Base-by-base conservation (phyloP, 2,797 vertebrate species). In the Notoglanidium macrostoma region DNA sequence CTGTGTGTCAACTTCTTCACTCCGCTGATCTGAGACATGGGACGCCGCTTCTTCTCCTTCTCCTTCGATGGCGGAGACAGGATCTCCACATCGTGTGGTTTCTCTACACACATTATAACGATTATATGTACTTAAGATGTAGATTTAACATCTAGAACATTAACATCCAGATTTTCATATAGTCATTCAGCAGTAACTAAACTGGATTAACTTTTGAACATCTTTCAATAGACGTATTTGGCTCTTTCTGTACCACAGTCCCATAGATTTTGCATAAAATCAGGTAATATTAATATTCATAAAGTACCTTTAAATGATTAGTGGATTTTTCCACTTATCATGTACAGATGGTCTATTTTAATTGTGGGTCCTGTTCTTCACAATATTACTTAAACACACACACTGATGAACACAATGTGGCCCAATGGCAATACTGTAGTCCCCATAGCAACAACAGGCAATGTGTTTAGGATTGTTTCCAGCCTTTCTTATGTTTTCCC, bases 51-150 rank as follows among this genome's bases (percentile, higher is more conserved):
- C 92, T 97, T 95, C 92, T 98, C 96, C 93, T 96, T 96, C 84
- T 97, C 97, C 89, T 95, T 96, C 0, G 90, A 21, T 26, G 92
- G 87, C 0, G 92, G 92, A 3, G 95, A 93, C 86, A 96, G 92
- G 80, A 98, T 94, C 91, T 98, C 98, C 95, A 98, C 94, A 35
- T 98, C 98, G 19, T 98, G 96, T 91, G 96, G 96, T 90, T 97
- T 98, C 91, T 98, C 98, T 98, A 93, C n/a, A 83, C 46, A 26
- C 29, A 51, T 83, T 6, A 35, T 2, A 35, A 51, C 19, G 0
- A 35, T 68, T 32, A 68, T 35, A 68, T 9, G 5, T 63, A 40
- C 2, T 51, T 19, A 49, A 82, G 2, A 29, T 19, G 5, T 54
- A 26, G 0, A 57, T 12, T 44, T 35, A 19, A 55, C 55, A 67